Percentiles rank a stretch among this genome's conserved stretches.
phyloP scores from a whole-genome alignment of 2,113 vertebrate genomes.

The Donacobius atricapilla region DNA sequence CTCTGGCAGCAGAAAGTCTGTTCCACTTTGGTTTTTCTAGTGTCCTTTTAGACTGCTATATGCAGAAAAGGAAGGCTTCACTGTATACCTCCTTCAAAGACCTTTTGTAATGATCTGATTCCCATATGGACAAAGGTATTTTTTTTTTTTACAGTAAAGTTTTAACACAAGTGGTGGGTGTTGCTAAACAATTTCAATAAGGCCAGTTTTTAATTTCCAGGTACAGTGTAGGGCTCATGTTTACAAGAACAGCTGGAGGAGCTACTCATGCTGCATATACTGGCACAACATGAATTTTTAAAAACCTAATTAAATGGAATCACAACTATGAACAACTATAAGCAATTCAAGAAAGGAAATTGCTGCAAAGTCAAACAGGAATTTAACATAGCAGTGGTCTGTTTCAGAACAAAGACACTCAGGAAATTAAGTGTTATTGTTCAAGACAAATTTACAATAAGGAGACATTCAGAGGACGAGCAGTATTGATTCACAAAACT shows the following conservation, averaged over 20 bases:
- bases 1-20: neutral
- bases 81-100: neutral
- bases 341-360: neutral
- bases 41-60: no score
- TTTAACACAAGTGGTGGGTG: neutral
- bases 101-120: no score
- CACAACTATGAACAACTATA: neutral
- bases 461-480: neutral
- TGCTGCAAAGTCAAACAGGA: neutral
- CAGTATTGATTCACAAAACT: neutral
- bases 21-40: neutral
- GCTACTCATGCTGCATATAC: neutral
- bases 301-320: neutral
- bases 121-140: accelerated
- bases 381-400: neutral
- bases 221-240: neutral
- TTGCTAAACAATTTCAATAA: neutral
- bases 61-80: neutral
- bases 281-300: neutral
- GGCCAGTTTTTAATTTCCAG: neutral
- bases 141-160: neutral
- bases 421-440: neutral
- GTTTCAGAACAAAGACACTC: neutral
- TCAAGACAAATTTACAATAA: neutral
- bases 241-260: neutral